A percentile compares a stretch with the other conserved stretches of the same genome.
These are phyloP conservation scores for Caloenas nicobarica DNA, from an alignment of 2,113 vertebrate species.

Conservation along the genomic window DNA sequence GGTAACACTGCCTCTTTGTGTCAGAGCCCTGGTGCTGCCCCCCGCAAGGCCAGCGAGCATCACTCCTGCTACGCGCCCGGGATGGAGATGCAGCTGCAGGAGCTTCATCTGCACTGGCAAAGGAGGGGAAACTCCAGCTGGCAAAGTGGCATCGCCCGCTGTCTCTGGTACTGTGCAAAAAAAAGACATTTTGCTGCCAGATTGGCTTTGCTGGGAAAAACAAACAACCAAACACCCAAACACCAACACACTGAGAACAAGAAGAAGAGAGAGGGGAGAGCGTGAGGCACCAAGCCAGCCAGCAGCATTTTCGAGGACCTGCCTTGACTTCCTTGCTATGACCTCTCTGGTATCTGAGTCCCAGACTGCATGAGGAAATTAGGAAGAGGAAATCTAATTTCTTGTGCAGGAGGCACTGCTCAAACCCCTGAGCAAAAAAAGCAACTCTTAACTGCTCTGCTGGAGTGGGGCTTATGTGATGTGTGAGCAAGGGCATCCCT, in stretches of 20 bases:
- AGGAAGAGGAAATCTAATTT: not conserved
- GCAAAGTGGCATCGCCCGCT: not conserved
- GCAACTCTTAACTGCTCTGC: not conserved
- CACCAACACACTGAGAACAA: not conserved
- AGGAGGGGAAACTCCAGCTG: not conserved
- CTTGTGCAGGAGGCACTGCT: not conserved
- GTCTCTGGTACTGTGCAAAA: not conserved
- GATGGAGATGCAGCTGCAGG: accelerated
- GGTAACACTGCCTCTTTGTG: not conserved
- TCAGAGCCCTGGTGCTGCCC: not conserved
- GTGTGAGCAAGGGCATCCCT: not conserved
- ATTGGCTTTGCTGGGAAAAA: not conserved
- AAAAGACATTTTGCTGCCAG: not conserved
- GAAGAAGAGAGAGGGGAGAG: not conserved
- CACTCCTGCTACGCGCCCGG: not conserved
- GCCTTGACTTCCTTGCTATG: accelerated
- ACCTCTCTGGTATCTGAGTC: not conserved
- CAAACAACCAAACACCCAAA: too few relatives aligned
- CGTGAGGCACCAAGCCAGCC: not conserved
- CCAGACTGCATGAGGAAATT: not conserved
- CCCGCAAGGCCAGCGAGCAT: not conserved
- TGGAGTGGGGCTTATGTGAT: not conserved
- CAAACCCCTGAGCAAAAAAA: not conserved
- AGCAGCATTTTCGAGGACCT: not conserved
- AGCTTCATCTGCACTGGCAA: not conserved